Conservation (phyloP, 2,888 invertebrate genomes). For the Liodrosophila aerea region DNA sequence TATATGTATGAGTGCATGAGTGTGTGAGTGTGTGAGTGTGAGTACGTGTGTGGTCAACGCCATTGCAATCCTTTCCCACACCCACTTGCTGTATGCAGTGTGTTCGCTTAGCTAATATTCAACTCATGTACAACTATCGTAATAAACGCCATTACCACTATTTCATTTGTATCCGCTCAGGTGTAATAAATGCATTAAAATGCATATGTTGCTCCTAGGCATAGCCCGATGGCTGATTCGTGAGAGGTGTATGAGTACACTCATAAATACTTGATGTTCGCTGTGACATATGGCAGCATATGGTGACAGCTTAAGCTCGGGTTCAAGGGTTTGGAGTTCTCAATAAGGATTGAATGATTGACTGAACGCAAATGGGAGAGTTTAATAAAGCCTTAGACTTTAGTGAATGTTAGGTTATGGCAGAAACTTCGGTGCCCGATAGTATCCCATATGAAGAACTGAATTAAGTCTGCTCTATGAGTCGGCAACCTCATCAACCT, state of each 20-base stretch:
- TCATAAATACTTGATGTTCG: slow-evolving; percentile 52
- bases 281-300: slow-evolving; percentile 6
- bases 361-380: no score
- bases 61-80: background rate
- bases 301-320: slow-evolving; percentile 9
- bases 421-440: no score
- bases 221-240: slow-evolving; percentile 2
- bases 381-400: no score
- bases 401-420: no score
- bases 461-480: no score
- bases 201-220: slow-evolving; percentile 30
- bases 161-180: slow-evolving; percentile 38
- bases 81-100: no score
- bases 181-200: slow-evolving; percentile 61
- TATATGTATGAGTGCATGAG: slow-evolving; percentile 10
- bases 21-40: slow-evolving; percentile 10
- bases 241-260: slow-evolving; percentile 7
- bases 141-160: slow-evolving; percentile 47
- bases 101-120: background rate
- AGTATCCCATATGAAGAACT: no score
- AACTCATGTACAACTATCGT: slow-evolving; percentile 29
- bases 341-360: no score
- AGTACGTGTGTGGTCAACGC: background rate
- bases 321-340: slow-evolving; percentile 9
- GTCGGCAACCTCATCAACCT: no score